Conservation (phyloP, 1,140 invertebrate species). For the Liolophura sinensis region DNA sequence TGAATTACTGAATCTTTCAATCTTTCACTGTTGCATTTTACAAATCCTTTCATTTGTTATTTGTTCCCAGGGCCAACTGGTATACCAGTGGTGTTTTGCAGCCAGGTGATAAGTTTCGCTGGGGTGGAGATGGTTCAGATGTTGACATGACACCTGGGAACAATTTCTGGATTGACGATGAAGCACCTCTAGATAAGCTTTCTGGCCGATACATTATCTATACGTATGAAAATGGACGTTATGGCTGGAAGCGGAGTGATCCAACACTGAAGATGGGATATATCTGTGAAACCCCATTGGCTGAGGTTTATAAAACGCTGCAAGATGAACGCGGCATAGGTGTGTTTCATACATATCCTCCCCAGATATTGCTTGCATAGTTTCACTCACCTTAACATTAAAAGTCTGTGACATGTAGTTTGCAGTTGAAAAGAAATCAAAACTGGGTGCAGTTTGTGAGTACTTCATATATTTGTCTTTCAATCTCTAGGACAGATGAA, state of each 20-base stretch:
- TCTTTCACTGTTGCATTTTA: no score
- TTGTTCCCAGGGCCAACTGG: constrained; percentile 23
- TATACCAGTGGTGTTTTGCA: constrained; percentile 23
- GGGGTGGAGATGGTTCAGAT: constrained; percentile 13
- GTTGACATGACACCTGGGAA: constrained; percentile 1
- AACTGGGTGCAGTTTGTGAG: no score
- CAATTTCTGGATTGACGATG: constrained; percentile 12
- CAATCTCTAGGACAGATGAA: no score
- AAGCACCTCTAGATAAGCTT: background rate
- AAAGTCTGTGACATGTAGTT: no score
- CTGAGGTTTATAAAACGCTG: background rate
- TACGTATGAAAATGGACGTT: background rate
- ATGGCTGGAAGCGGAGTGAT: background rate
- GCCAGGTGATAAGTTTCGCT: background rate
- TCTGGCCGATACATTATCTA: background rate
- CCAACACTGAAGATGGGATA: background rate
- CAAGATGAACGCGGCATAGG: background rate
- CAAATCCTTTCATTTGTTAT: no score
- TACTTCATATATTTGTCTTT: no score
- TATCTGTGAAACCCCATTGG: background rate
- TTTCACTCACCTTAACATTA: no score
- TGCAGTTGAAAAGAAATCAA: no score
- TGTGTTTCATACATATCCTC: no score
- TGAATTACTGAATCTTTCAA: no score
- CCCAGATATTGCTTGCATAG: no score